Conservation (phyloP, 2,113 vertebrate species). For the Nyctereutes procyonoides region DNA sequence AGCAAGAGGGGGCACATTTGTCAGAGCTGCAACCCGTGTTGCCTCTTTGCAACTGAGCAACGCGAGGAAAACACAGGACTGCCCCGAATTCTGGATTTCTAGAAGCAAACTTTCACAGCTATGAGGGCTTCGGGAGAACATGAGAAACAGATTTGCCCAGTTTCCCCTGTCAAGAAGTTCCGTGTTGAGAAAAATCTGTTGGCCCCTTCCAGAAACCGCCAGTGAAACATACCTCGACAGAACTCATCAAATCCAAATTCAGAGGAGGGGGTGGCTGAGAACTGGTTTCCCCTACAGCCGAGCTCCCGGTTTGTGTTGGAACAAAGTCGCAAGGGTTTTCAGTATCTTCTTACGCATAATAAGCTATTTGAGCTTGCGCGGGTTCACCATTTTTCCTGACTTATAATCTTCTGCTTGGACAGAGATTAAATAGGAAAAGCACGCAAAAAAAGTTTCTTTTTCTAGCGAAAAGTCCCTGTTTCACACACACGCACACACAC, state of each 20-base stretch:
- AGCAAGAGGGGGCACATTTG: fast-evolving
- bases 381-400: background rate
- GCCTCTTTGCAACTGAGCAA: background rate
- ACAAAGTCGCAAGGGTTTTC: background rate
- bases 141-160: background rate
- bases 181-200: background rate
- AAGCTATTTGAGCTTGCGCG: background rate
- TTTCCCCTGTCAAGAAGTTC: too few relatives aligned
- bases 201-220: fast-evolving
- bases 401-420: background rate
- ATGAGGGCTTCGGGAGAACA: fast-evolving
- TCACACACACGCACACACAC: background rate
- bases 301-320: fast-evolving
- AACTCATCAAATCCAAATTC: fast-evolving
- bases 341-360: fast-evolving
- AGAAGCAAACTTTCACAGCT: fast-evolving
- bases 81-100: background rate
- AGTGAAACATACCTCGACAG: background rate
- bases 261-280: background rate
- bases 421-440: background rate
- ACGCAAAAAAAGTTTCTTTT: background rate
- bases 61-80: fast-evolving
- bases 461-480: background rate
- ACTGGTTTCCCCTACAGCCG: fast-evolving
- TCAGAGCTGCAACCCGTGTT: fast-evolving